A percentile compares a stretch with the other conserved stretches of the same genome.
phyloP scores from a whole-genome alignment of 2,113 vertebrate species.

The Cygnus buccinator region DNA sequence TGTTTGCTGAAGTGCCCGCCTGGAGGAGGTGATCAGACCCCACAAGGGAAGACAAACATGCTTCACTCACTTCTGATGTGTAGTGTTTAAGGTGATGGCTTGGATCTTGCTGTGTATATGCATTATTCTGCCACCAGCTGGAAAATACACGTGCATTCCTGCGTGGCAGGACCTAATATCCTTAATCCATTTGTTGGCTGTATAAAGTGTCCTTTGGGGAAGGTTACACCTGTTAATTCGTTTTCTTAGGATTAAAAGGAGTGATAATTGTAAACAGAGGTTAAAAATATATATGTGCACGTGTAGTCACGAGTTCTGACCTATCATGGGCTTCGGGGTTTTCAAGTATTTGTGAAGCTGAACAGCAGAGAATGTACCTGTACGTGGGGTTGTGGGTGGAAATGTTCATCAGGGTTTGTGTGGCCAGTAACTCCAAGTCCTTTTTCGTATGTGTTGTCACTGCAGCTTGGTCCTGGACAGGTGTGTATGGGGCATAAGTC shows the following conservation, averaged over 20 bases:
- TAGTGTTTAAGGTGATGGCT: background rate
- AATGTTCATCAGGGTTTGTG: background rate
- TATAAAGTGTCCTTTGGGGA: background rate
- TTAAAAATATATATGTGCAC: background rate
- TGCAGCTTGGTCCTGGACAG: background rate
- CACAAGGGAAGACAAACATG: background rate
- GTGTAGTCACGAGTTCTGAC: background rate
- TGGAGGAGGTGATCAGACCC: background rate
- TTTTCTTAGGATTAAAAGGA: background rate
- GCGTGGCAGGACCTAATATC: background rate
- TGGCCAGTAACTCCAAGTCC: background rate
- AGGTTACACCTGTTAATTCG: background rate
- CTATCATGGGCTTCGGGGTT: background rate
- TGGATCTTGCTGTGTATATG: background rate
- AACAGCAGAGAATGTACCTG: background rate
- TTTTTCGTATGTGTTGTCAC: background rate
- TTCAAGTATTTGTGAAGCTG: background rate
- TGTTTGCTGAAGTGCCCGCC: background rate
- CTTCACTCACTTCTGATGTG: background rate
- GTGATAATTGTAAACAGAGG: background rate
- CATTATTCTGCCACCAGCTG: background rate
- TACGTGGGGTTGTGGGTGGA: accelerated
- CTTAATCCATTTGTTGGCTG: background rate
- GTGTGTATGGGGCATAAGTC: background rate
- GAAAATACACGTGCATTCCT: background rate